Evolutionary conservation across 2,113 vertebrate genomes (phyloP), one percentile per base, ranked within the genome.

Genomic region (Typhlomys cinereus): DNA sequence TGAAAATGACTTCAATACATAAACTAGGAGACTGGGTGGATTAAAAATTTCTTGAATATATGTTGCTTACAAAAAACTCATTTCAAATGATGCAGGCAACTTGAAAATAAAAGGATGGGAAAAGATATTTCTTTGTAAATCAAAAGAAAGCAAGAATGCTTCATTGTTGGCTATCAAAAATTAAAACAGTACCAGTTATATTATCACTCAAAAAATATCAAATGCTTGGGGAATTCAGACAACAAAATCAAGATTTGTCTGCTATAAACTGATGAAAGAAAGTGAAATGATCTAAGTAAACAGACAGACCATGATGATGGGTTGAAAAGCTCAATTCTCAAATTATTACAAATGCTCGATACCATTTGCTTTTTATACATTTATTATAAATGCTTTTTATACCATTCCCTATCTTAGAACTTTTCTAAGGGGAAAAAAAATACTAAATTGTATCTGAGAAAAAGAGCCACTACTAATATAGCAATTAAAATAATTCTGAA

Each of bases 171-270:
- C 29, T 52, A 85, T 5, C 13, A 61, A 80, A 79, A 85, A 10
- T 73, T 46, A 78, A 82, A 92, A 74, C 11, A 76, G 20, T 15
- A 76, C 25, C 14, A 82, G 87, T 83, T 9, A 18, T 70, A 70
- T 73, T 46, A 61, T 29, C 20, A 88, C 23, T 91, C 62, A 91
- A 91, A 91, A n/a, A 78, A 62, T 70, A 88, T 61, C 23, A 79
- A 62, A 14, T 88, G 39, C 10, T 83, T 48, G 64, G 10, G 52
- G 62, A 76, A 69, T 54, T 83, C 41, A 78, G 57, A 83, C 48
- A 82, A 74, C 29, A 74, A 50, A 74, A 20, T 34, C 15, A 36
- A 36, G n/a, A 69, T 27, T 57, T 73, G 21, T 44, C 70, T 34
- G 52, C 14, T 61, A 14, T 69, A 78, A 91, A 46, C 12, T 69